Evolutionary conservation across 2,888 invertebrate species (phyloP).

Genomic region (Mythimna ferrago): DNA sequence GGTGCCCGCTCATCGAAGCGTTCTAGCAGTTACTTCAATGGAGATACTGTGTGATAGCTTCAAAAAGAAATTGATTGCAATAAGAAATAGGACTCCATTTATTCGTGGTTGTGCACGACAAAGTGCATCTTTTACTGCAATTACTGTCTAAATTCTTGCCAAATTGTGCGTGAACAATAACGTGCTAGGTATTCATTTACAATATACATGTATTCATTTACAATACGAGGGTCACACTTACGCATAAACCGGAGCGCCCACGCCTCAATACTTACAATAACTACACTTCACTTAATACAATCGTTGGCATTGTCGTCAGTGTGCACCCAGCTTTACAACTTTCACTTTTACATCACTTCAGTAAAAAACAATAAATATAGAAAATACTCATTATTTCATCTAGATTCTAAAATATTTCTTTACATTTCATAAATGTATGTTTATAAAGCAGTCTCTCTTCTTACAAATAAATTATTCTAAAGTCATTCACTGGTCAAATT

Average conservation of each 20-base stretch:
- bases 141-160: conserved; percentile 8
- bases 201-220: conserved; percentile 9
- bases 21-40: neutral
- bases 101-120: conserved; percentile 27
- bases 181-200: conserved; percentile 9
- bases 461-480: conserved; percentile 64
- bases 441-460: conserved; percentile 79
- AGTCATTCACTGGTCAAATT: conserved; percentile 68
- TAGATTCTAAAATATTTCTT: conserved; percentile 69
- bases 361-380: conserved; percentile 40
- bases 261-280: neutral
- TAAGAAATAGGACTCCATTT: conserved; percentile 19
- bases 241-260: neutral
- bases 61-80: neutral
- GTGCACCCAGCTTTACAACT: neutral
- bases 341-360: conserved; percentile 4
- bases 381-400: conserved; percentile 60
- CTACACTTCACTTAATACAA: neutral
- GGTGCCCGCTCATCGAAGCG: no score
- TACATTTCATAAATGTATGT: conserved; percentile 85
- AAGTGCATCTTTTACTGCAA: conserved; percentile 5
- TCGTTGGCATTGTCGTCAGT: neutral
- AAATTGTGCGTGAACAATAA: conserved; percentile 26
- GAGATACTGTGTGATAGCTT: no score
- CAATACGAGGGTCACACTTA: neutral